A percentile compares a stretch with the other conserved stretches of the same genome.
phyloP scores from a whole-genome alignment of 2,888 invertebrate species.

The Spodoptera picta region DNA sequence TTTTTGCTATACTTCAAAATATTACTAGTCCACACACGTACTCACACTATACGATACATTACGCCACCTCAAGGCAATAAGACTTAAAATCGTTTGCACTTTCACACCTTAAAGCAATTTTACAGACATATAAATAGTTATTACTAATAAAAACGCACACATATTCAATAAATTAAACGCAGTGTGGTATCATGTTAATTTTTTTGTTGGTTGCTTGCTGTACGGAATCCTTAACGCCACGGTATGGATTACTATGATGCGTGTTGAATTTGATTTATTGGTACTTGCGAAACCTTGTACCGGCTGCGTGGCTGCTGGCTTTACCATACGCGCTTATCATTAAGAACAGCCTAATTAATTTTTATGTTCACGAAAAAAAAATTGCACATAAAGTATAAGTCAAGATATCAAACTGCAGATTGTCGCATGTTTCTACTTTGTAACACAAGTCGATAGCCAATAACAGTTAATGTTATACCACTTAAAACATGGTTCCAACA shows the following conservation, averaged over 20 bases:
- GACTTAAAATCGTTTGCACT: slow-evolving; percentile 32
- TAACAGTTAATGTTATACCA: too few relatives aligned
- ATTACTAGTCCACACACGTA: slow-evolving; percentile 31
- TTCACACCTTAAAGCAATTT: slow-evolving; percentile 50
- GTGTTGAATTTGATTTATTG: slow-evolving; percentile 45
- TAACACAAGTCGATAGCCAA: too few relatives aligned
- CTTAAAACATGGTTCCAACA: too few relatives aligned
- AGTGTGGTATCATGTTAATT: slow-evolving; percentile 38
- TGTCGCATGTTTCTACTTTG: too few relatives aligned
- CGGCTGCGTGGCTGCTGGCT: slow-evolving; percentile 11
- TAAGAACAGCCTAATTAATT: slow-evolving; percentile 3
- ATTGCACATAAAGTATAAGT: too few relatives aligned
- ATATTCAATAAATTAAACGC: slow-evolving; percentile 46
- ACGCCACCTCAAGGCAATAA: slow-evolving; percentile 20
- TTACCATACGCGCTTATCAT: slow-evolving; percentile 17
- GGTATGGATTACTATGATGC: slow-evolving; percentile 52
- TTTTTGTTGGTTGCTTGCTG: slow-evolving; percentile 27
- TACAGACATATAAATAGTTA: slow-evolving; percentile 44
- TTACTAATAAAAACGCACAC: slow-evolving; percentile 44
- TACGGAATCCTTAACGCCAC: slow-evolving; percentile 43
- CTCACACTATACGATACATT: slow-evolving; percentile 3
- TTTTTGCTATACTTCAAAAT: slow-evolving; percentile 49
- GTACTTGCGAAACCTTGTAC: slow-evolving; percentile 18
- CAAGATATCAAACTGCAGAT: too few relatives aligned
- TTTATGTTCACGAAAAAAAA: too few relatives aligned